phyloP scores from a whole-genome alignment of 2,888 invertebrate genomes.

The Reticulitermes lucifugus region DNA sequence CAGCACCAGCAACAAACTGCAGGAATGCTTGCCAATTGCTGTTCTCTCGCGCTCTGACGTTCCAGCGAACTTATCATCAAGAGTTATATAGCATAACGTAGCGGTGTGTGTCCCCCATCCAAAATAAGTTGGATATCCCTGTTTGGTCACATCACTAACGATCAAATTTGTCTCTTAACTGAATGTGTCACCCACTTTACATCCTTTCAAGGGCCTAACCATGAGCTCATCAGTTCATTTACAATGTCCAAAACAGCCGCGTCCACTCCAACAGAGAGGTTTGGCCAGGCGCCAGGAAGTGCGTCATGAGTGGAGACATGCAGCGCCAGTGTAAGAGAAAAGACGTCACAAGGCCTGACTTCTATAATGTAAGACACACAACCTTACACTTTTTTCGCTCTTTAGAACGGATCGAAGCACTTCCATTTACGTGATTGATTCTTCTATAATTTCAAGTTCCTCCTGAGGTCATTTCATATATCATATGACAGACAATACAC shows the following conservation, averaged over 20 bases:
- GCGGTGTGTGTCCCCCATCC: neutral
- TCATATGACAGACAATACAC: neutral
- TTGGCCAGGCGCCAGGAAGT: neutral
- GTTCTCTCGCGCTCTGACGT: no score
- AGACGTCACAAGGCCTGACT: neutral
- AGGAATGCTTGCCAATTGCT: no score
- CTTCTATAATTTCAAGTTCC: neutral
- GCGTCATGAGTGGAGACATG: neutral
- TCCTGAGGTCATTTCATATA: neutral
- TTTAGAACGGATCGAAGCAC: neutral
- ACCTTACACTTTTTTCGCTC: neutral
- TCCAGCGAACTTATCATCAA: neutral
- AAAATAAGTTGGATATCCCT: neutral
- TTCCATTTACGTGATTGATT: conserved; percentile 3
- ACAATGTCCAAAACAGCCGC: neutral
- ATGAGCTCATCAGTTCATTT: no score
- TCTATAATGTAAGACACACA: neutral
- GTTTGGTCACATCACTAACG: no score
- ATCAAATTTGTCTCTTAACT: no score
- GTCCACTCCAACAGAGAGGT: neutral
- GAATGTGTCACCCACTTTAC: no score
- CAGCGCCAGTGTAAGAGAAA: neutral
- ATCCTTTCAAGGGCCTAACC: no score
- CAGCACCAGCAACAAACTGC: no score
- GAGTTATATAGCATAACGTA: neutral